Evolutionary conservation across 1,140 invertebrate species (phyloP).

Genomic region (Nylanderia fulva): DNA sequence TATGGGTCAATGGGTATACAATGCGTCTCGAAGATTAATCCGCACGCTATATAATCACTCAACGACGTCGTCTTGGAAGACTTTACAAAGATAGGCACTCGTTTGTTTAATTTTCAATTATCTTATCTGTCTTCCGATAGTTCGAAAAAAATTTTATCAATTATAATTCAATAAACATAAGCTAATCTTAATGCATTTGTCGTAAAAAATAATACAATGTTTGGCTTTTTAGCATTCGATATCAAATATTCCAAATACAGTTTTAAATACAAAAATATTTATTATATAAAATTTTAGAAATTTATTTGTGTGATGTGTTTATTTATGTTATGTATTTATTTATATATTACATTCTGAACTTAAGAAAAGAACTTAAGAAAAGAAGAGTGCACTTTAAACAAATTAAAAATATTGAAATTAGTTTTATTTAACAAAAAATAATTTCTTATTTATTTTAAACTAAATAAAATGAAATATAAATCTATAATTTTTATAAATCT

Average conservation of each 20-base stretch:
- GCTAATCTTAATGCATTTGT: not conserved
- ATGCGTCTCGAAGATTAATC: constrained; percentile 10
- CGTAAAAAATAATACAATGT: not conserved
- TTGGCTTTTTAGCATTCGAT: not conserved
- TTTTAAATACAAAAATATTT: no score
- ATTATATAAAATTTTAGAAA: no score
- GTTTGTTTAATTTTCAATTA: constrained; percentile 49
- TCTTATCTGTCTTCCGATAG: not conserved
- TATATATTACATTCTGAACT: no score
- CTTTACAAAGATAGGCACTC: constrained; percentile 66
- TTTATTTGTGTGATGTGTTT: no score
- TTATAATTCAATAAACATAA: not conserved
- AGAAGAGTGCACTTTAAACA: no score
- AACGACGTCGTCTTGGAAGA: constrained; percentile 62
- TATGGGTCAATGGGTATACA: not conserved
- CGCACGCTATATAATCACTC: not conserved
- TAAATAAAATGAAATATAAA: no score
- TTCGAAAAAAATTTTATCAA: not conserved
- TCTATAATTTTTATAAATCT: no score
- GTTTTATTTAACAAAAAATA: not conserved
- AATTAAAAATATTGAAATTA: no score
- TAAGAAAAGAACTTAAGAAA: no score
- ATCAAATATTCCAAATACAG: not conserved
- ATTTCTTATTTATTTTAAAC: not conserved
- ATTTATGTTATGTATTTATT: no score